These are phyloP conservation scores for Brachyrhaphis roseni DNA, from an alignment of 2,797 vertebrate genomes.

Conservation along the genomic window DNA sequence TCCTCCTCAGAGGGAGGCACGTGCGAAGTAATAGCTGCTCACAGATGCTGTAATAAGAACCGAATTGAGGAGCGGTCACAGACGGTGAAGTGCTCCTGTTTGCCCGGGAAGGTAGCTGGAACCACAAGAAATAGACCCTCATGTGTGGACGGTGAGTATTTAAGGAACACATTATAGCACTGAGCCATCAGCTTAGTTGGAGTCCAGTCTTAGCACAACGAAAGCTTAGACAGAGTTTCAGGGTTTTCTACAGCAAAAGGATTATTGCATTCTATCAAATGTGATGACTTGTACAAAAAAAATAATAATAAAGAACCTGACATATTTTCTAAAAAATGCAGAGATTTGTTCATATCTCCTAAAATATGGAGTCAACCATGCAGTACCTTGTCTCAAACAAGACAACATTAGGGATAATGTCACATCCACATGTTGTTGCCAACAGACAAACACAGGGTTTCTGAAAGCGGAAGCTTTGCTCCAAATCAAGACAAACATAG, in stretches of 20 bases:
- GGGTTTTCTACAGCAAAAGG: constrained; percentile 4
- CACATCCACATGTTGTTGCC: constrained; percentile 65
- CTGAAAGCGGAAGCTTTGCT: constrained; percentile 59
- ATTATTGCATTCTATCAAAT: constrained; percentile 18
- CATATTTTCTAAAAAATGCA: constrained; percentile 40
- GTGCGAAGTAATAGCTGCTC: constrained; percentile 98
- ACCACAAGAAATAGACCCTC: constrained; percentile 97
- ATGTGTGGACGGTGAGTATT: constrained; percentile 93
- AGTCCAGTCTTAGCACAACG: not conserved
- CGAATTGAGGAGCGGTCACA: constrained; percentile 98
- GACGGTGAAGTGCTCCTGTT: constrained; percentile 98
- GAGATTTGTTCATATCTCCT: constrained; percentile 50
- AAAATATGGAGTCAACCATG: constrained; percentile 54
- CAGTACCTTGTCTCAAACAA: constrained; percentile 70
- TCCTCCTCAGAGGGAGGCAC: constrained; percentile 92
- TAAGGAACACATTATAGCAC: not conserved
- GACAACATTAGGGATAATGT: constrained; percentile 68
- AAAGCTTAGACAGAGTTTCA: not conserved
- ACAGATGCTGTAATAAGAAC: constrained; percentile 99
- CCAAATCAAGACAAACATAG: constrained; percentile 39
- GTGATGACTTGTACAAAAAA: constrained; percentile 11
- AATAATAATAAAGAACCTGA: constrained; percentile 4
- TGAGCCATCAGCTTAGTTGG: not conserved
- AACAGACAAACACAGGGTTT: constrained; percentile 58
- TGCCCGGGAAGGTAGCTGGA: constrained; percentile 97